Base-by-base conservation (phyloP, 2,888 invertebrate species). In the Graphium colonna region DNA sequence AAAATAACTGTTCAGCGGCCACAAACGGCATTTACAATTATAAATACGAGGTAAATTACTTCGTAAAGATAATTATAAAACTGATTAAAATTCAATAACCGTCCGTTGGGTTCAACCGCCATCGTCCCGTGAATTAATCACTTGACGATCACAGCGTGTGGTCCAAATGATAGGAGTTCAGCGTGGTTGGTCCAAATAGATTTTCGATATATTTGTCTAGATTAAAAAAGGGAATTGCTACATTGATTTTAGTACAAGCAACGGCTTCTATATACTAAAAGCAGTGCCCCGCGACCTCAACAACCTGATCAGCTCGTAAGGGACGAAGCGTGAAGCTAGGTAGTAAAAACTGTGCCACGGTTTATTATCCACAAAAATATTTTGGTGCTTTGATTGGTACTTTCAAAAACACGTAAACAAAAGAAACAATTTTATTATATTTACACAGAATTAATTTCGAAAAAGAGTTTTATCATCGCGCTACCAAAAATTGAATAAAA, bases 81-180 rank as follows among this genome's bases (percentile, higher is more conserved):
- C 48, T 54, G 21, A 28, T 69, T 69, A 65, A 60, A 63, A 71
- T 71, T 67, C 71, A 64, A 57, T 59, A 54, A 51, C 58, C 66
- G 67, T 67, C 52, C 57, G 60, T 55, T 51, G 63, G 63, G 70
- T 71, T 71, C 68, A 69, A 68, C 64, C 31, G 53, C 43, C 49
- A 5, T 52, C 28, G 52, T 28, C 67, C 60, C 63, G 59, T 59
- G 59, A 58, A 60, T 52, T 60, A 56, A 65, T 60, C 59, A 54
- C 60, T 58, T 57, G 57, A 26, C 17, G 51, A n/a, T n/a, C 1
- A 28, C 46, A 17, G 26, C 21, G 21, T 21, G 5, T 53, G 48
- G 53, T 48, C 8, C 43, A 53, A 48, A 28, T 44, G 7, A 38
- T 53, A 39, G 39, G 39, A 38, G 5, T n/a, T 39, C 8, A 48